Conservation (phyloP, 2,888 invertebrate genomes). For the Parapristionchus giblindavisi region DNA sequence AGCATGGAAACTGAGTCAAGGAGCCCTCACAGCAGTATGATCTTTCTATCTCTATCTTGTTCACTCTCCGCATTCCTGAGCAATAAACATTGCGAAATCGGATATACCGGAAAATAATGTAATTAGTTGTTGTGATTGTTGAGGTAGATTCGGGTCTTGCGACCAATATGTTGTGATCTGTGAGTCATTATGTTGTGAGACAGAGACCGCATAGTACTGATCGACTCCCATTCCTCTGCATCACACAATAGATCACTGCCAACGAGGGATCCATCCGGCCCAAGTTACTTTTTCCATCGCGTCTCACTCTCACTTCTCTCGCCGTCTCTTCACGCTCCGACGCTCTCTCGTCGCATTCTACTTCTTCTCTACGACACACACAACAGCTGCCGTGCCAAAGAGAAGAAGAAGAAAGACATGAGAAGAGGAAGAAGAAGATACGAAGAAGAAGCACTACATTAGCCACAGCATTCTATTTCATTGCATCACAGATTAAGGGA, state of each 20-base stretch:
- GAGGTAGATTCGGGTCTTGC: too few species aligned
- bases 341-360: neutral
- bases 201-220: neutral
- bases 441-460: neutral
- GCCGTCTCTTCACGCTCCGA: neutral
- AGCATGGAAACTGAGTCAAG: conserved; percentile 81
- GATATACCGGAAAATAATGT: neutral
- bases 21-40: conserved; percentile 81
- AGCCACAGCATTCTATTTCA: too few species aligned
- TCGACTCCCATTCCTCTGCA: neutral
- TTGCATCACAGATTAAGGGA: too few species aligned
- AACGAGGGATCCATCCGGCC: too few species aligned
- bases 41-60: neutral
- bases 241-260: conserved; percentile 34
- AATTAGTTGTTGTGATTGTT: too few species aligned
- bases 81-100: neutral
- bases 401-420: conserved; percentile 5
- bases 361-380: conserved; percentile 33
- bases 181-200: conserved; percentile 2
- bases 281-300: neutral
- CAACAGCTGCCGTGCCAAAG: conserved; percentile 28
- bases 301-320: conserved; percentile 4
- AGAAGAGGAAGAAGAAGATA: conserved; percentile 19
- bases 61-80: neutral
- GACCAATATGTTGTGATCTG: conserved; percentile 1